Evolutionary conservation across 1,140 invertebrate genomes (phyloP).

Genomic region (Drosophila subobscura): DNA sequence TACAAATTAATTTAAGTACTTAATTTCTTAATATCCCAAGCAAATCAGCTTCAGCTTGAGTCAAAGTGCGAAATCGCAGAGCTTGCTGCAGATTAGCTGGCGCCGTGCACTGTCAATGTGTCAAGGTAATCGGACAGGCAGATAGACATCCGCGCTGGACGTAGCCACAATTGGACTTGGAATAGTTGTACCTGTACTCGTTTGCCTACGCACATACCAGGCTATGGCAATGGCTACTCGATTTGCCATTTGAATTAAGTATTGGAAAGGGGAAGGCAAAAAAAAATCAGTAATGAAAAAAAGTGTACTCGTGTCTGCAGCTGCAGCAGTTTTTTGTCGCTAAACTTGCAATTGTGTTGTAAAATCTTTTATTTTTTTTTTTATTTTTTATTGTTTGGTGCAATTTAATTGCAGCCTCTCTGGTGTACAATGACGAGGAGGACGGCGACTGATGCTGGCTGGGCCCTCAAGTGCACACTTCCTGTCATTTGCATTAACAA

Average conservation of each 20-base stretch:
- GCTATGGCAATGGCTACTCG: background rate
- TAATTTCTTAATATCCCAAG: constrained; percentile 12
- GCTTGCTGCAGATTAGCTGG: constrained; percentile 43
- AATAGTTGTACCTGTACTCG: constrained; percentile 34
- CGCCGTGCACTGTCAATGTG: constrained; percentile 58
- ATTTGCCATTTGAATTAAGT: constrained; percentile 46
- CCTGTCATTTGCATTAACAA: constrained; percentile 74
- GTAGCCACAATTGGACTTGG: constrained; percentile 20
- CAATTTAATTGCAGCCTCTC: constrained; percentile 39
- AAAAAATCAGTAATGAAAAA: constrained; percentile 31
- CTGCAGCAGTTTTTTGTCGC: constrained; percentile 59
- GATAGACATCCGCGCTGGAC: constrained; percentile 21
- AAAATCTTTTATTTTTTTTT: constrained; percentile 15
- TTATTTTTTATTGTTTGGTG: constrained; percentile 21
- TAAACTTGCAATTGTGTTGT: constrained; percentile 55
- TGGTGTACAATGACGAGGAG: constrained; percentile 24
- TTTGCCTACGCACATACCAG: constrained; percentile 58
- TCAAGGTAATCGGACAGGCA: constrained; percentile 62
- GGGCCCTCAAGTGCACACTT: constrained; percentile 78
- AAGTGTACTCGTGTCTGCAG: constrained; percentile 32
- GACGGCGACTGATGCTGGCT: constrained; percentile 11
- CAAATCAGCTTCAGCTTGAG: constrained; percentile 14
- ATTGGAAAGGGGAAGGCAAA: constrained; percentile 28
- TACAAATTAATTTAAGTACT: too few relatives aligned
- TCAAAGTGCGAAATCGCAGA: constrained; percentile 21